These are phyloP conservation scores for Onthophagus taurus DNA, from an alignment of 1,140 invertebrate species.

Conservation along the genomic window DNA sequence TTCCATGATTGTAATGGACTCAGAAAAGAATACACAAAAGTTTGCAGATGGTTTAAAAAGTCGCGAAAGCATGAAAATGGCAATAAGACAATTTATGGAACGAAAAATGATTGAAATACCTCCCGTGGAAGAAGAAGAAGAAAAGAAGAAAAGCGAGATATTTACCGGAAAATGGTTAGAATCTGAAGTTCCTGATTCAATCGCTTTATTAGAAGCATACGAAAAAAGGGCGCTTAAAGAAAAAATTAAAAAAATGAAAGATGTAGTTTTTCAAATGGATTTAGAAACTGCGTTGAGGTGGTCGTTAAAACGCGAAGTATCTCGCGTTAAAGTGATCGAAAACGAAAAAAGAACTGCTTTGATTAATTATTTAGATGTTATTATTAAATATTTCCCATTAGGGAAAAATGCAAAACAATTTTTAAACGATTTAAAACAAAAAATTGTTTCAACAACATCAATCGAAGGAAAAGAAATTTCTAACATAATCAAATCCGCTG, in stretches of 20 bases:
- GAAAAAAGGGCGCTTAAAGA: conserved; percentile 24
- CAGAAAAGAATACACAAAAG: conserved; percentile 5
- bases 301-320: conserved; percentile 72
- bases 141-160: conserved; percentile 16
- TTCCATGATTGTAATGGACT: conserved; percentile 11
- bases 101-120: conserved; percentile 30
- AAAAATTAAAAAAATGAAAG: conserved; percentile 35
- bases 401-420: conserved; percentile 53
- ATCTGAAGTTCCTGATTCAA: conserved; percentile 25
- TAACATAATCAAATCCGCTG: conserved; percentile 42
- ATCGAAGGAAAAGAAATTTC: conserved; percentile 51
- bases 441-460: conserved; percentile 34
- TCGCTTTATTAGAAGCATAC: conserved; percentile 27
- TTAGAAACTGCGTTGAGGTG: conserved; percentile 75
- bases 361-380: conserved; percentile 57
- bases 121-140: conserved; percentile 11
- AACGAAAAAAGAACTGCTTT: conserved; percentile 63
- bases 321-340: conserved; percentile 53
- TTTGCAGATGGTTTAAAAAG: conserved; percentile 10
- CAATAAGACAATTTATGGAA: conserved; percentile 37
- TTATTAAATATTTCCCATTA: conserved; percentile 66
- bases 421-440: conserved; percentile 43
- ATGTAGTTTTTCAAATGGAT: conserved; percentile 71
- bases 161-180: conserved; percentile 32
- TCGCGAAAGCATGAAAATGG: conserved; percentile 33